phyloP scores from a whole-genome alignment of 1,140 invertebrate genomes.

The Drosophila varians region DNA sequence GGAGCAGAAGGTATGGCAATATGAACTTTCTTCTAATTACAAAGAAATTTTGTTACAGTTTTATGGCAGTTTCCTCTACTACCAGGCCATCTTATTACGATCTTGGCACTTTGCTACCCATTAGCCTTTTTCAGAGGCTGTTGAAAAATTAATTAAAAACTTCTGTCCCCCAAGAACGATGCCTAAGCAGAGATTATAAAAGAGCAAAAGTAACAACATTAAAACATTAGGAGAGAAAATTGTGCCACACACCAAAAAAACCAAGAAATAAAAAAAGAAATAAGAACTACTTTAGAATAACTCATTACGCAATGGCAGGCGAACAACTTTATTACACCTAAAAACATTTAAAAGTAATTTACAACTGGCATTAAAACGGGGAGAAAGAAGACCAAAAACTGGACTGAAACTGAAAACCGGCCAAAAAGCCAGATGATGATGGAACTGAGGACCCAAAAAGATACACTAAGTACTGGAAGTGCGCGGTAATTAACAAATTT shows the following conservation, averaged over 20 bases:
- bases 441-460: constrained; percentile 49
- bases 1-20: not conserved
- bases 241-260: constrained; percentile 45
- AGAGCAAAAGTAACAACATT: constrained; percentile 12
- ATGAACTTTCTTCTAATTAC: not conserved
- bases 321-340: constrained; percentile 75
- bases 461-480: constrained; percentile 78
- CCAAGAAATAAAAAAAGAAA: constrained; percentile 12
- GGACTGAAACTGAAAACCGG: constrained; percentile 15
- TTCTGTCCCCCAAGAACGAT: constrained; percentile 40
- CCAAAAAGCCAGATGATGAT: constrained; percentile 52
- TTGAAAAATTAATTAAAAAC: constrained; percentile 69
- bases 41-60: not conserved
- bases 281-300: constrained; percentile 60
- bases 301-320: constrained; percentile 72
- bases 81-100: constrained; percentile 36
- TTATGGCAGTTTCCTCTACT: constrained; percentile 1
- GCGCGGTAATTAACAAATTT: constrained; percentile 81
- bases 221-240: constrained; percentile 1
- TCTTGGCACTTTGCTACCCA: constrained; percentile 50
- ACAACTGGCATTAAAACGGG: constrained; percentile 66
- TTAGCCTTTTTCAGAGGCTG: constrained; percentile 42
- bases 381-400: constrained; percentile 14
- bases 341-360: constrained; percentile 79
- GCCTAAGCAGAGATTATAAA: constrained; percentile 46